Percentiles rank a stretch among this genome's conserved stretches.
phyloP scores from a whole-genome alignment of 2,888 invertebrate genomes.

The Pachymerium ferrugineum region DNA sequence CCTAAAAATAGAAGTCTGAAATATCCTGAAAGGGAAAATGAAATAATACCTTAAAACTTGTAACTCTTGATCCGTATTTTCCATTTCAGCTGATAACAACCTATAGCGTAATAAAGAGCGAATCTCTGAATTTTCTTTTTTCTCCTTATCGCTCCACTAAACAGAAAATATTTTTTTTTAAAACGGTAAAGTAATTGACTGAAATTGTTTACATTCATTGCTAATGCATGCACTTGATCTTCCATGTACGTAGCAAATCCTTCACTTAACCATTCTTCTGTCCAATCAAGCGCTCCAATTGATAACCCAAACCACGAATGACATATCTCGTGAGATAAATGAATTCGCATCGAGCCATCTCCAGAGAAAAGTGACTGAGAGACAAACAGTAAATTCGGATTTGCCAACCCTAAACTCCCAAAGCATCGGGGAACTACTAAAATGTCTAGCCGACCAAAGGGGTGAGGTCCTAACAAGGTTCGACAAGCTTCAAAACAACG shows the following conservation, averaged over 20 bases:
- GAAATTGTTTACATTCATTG: slow-evolving; percentile 39
- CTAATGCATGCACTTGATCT: slow-evolving; percentile 45
- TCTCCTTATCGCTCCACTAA: slow-evolving; percentile 34
- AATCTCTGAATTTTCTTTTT: slow-evolving; percentile 38
- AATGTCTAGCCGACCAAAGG: slow-evolving; percentile 46
- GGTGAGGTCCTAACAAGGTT: slow-evolving; percentile 45
- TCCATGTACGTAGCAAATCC: slow-evolving; percentile 51
- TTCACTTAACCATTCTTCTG: slow-evolving; percentile 52
- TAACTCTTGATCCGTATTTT: slow-evolving; percentile 44
- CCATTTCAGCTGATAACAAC: slow-evolving; percentile 41
- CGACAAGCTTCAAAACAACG: not conserved
- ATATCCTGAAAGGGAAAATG: not conserved
- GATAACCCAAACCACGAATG: slow-evolving; percentile 51
- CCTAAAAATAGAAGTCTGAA: not conserved
- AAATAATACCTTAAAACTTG: slow-evolving; percentile 44
- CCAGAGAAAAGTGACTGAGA: slow-evolving; percentile 46
- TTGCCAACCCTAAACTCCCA: slow-evolving; percentile 41
- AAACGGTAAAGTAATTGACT: not conserved
- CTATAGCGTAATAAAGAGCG: slow-evolving; percentile 39
- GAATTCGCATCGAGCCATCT: slow-evolving; percentile 42
- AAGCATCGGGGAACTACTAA: slow-evolving; percentile 45
- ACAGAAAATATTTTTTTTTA: slow-evolving; percentile 28
- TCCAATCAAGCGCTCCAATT: slow-evolving; percentile 50
- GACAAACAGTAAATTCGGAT: slow-evolving; percentile 47
- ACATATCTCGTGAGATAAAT: slow-evolving; percentile 48